Conservation (phyloP, 1,140 invertebrate species). For the Tetragonula clypearis region DNA sequence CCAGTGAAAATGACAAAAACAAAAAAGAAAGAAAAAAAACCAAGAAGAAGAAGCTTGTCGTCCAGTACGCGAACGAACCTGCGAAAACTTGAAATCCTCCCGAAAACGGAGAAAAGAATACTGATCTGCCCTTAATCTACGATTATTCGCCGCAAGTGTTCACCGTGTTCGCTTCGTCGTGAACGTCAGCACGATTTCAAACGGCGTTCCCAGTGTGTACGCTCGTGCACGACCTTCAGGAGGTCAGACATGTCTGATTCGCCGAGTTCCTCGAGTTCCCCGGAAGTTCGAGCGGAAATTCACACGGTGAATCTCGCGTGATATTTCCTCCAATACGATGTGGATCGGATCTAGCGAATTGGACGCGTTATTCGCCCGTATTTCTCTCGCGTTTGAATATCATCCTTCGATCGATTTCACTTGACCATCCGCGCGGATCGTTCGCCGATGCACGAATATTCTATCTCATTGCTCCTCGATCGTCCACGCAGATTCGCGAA, state of each 20-base stretch:
- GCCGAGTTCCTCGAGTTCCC: neutral
- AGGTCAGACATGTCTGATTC: neutral
- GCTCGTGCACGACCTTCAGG: neutral
- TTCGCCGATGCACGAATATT: neutral
- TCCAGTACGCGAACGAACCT: constrained; percentile 21
- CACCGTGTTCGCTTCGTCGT: no score
- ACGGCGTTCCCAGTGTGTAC: neutral
- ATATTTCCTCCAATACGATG: neutral
- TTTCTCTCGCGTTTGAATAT: neutral
- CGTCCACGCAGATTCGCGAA: no score
- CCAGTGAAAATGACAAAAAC: neutral
- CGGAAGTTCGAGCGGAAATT: neutral
- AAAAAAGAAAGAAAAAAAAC: neutral
- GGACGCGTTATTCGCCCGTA: neutral
- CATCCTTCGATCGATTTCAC: neutral
- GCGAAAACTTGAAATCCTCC: constrained; percentile 14
- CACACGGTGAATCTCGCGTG: neutral
- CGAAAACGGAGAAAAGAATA: constrained; percentile 46
- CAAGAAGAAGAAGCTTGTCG: neutral
- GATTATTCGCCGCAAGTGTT: constrained; percentile 11
- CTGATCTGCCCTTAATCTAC: constrained; percentile 52
- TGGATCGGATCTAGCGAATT: neutral
- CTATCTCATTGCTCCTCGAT: neutral
- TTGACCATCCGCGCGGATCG: no score
- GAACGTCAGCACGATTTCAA: neutral